Evolutionary conservation across 1,140 invertebrate genomes (phyloP).

Genomic region (Drosophila teissieri): DNA sequence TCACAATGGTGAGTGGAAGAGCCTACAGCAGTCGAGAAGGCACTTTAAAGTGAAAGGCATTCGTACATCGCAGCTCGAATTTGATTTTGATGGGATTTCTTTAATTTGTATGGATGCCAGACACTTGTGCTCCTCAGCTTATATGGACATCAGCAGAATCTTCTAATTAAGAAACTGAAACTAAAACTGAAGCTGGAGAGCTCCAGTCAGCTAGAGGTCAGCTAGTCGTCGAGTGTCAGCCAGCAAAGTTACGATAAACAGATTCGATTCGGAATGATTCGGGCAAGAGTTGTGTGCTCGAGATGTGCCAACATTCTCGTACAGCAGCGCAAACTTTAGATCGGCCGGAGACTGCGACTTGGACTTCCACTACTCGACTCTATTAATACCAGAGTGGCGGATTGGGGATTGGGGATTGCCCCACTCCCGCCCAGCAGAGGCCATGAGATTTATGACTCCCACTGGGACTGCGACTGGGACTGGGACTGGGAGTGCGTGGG

Average conservation of each 20-base stretch:
- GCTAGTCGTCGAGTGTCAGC: constrained; percentile 21
- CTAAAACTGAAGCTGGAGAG: too few species aligned
- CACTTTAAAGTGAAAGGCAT: too few species aligned
- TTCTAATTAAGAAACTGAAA: too few species aligned
- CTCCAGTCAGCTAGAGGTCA: constrained; percentile 3
- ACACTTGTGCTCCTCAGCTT: too few species aligned
- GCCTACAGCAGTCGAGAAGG: not conserved
- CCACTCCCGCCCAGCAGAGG: not conserved
- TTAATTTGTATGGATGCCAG: too few species aligned
- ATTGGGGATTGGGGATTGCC: not conserved
- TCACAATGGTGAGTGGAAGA: not conserved
- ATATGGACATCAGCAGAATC: too few species aligned
- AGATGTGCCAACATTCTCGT: constrained; percentile 5
- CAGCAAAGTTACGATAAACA: constrained; percentile 24
- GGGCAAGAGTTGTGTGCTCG: not conserved
- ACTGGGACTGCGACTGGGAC: constrained; percentile 21
- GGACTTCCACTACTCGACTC: constrained; percentile 28
- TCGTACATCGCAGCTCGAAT: too few species aligned
- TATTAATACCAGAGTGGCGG: constrained; percentile 37
- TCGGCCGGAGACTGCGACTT: constrained; percentile 28
- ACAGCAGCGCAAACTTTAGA: constrained; percentile 22
- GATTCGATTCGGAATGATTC: too few species aligned
- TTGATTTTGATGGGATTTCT: too few species aligned
- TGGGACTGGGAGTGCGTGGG: constrained; percentile 35
- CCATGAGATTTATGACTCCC: constrained; percentile 35